Percentiles rank a stretch among this genome's conserved stretches.
Evolutionary conservation across 2,888 invertebrate genomes (phyloP).

Genomic region (Sesia apiformis): DNA sequence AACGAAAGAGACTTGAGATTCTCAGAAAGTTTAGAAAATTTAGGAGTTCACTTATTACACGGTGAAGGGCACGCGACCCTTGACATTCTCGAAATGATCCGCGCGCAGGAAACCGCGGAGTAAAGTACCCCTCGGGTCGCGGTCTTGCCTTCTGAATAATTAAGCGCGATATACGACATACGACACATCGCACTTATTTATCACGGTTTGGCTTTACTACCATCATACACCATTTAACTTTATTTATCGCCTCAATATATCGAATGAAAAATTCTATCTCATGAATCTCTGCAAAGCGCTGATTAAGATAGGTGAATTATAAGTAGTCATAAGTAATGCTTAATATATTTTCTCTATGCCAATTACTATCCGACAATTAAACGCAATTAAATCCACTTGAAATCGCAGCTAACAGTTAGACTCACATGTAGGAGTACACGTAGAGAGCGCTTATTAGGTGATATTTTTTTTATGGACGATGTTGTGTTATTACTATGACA

Average conservation of each 20-base stretch:
- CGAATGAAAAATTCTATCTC: no score
- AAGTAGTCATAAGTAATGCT: no score
- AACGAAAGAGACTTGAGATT: constrained; percentile 20
- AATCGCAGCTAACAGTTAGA: no score
- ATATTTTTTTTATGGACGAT: no score
- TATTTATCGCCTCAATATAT: neutral
- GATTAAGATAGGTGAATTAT: no score
- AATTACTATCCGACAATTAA: no score
- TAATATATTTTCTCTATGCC: no score
- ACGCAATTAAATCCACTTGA: no score
- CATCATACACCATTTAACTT: neutral
- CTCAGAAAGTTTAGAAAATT: constrained; percentile 23
- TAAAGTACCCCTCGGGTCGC: constrained; percentile 8
- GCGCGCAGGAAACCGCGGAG: constrained; percentile 5
- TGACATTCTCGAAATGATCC: constrained; percentile 9
- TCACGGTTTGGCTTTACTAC: neutral
- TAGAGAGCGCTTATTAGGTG: no score
- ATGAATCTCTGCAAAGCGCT: no score
- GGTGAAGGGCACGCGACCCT: constrained; percentile 11
- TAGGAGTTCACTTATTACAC: constrained; percentile 18
- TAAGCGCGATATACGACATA: constrained; percentile 8
- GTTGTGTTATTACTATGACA: no score
- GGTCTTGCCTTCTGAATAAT: constrained; percentile 12
- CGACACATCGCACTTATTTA: neutral
- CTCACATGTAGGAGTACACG: no score